Evolutionary conservation across 2,888 invertebrate genomes (phyloP).

Genomic region (Sarcophaga carnaria): DNA sequence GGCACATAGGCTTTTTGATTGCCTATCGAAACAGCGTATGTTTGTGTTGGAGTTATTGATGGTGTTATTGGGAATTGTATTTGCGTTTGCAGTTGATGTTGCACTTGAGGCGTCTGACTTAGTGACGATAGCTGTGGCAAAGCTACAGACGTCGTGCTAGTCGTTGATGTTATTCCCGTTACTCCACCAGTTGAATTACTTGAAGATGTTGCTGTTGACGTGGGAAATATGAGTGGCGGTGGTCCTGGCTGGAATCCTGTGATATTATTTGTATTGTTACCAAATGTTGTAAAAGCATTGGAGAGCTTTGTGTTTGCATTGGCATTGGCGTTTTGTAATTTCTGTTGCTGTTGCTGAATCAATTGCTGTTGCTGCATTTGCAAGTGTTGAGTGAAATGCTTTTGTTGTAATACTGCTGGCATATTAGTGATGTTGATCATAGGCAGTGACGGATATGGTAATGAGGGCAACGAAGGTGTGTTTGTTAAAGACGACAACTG

Average conservation of each 20-base stretch:
- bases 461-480: slow-evolving; percentile 65
- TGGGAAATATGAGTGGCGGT: slow-evolving; percentile 69
- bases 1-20: slow-evolving; percentile 45
- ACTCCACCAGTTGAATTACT: slow-evolving; percentile 38
- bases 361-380: slow-evolving; percentile 71
- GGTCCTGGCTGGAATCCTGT: slow-evolving; percentile 63
- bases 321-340: slow-evolving; percentile 52
- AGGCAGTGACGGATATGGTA: slow-evolving; percentile 70
- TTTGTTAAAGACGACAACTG: slow-evolving; percentile 68
- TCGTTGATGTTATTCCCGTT: slow-evolving; percentile 56
- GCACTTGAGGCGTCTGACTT: slow-evolving; percentile 59
- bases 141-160: slow-evolving; percentile 66
- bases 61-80: slow-evolving; percentile 59
- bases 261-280: slow-evolving; percentile 33
- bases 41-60: slow-evolving; percentile 71
- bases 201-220: slow-evolving; percentile 61
- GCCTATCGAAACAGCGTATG: slow-evolving; percentile 58
- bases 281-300: slow-evolving; percentile 42
- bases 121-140: slow-evolving; percentile 60
- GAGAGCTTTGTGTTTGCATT: slow-evolving; percentile 44
- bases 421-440: slow-evolving; percentile 63
- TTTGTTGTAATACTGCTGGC: slow-evolving; percentile 67
- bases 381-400: slow-evolving; percentile 63
- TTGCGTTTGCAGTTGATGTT: slow-evolving; percentile 57
- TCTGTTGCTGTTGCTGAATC: slow-evolving; percentile 67